Evolutionary conservation across 53 echinoderm and acorn worm species (phyloP).

Genomic region (Glandiceps talaboti): DNA sequence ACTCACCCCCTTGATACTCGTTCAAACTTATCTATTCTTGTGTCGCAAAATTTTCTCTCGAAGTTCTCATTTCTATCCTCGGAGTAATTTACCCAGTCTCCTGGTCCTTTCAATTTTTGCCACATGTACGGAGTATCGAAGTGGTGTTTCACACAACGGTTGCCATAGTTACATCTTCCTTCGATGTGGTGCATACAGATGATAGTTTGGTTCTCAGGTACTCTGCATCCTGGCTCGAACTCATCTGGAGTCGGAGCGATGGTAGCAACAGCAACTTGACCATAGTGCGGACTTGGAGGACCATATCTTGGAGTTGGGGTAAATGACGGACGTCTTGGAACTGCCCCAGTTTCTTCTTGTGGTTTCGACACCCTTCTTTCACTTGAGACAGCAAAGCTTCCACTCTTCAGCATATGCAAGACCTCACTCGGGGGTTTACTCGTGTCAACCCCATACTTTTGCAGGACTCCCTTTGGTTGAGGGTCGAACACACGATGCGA

Average conservation of each 20-base stretch:
- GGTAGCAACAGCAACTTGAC: neutral
- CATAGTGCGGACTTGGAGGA: neutral
- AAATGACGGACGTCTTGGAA: neutral
- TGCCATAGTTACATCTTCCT: neutral
- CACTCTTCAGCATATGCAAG: constrained; percentile 1
- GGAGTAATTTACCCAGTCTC: neutral
- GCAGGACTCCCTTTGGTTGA: constrained; percentile 13
- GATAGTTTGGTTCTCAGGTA: neutral
- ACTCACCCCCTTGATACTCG: neutral
- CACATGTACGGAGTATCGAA: neutral
- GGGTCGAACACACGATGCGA: constrained; percentile 12
- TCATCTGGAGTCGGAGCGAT: neutral
- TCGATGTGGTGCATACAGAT: neutral
- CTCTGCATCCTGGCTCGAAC: neutral
- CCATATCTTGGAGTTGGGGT: neutral
- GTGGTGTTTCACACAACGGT: neutral
- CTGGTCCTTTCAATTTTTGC: neutral
- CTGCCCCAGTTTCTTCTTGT: neutral
- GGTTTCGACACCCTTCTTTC: neutral
- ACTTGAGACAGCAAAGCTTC: neutral
- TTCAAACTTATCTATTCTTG: neutral
- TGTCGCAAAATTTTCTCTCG: neutral
- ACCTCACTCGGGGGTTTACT: neutral
- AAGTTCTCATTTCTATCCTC: neutral
- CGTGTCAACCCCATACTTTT: constrained; percentile 4